Conservation (phyloP, 2,888 invertebrate species). For the Chrysotoxum bicinctum region DNA sequence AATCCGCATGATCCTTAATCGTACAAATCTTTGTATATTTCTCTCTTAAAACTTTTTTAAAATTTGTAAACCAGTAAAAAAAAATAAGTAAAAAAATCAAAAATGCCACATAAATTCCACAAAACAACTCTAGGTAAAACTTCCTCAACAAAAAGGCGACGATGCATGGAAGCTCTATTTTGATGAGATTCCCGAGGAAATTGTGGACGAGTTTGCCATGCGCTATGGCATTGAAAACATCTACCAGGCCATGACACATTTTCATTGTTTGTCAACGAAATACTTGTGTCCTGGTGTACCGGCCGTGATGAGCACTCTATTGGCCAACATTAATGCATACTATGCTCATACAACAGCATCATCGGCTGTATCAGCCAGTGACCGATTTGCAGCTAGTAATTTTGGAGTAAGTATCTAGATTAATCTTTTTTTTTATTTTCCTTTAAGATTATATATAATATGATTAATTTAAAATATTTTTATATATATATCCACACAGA, state of each 20-base stretch:
- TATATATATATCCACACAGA: neutral
- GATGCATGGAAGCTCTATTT: slow-evolving; percentile 99
- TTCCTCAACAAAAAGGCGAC: slow-evolving; percentile 97
- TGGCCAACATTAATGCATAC: slow-evolving; percentile 99
- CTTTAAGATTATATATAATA: neutral
- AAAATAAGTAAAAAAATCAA: slow-evolving; percentile 2
- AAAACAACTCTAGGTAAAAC: slow-evolving; percentile 82
- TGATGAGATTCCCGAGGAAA: slow-evolving; percentile 98
- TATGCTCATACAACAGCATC: slow-evolving; percentile 99
- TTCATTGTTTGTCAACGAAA: slow-evolving; percentile 99
- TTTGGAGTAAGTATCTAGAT: slow-evolving; percentile 91
- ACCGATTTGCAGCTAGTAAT: slow-evolving; percentile 99
- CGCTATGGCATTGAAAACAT: slow-evolving; percentile 99
- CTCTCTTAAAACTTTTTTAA: neutral
- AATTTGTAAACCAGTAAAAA: neutral
- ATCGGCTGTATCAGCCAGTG: slow-evolving; percentile 98
- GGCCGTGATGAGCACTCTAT: slow-evolving; percentile 98
- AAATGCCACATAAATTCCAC: slow-evolving; percentile 42
- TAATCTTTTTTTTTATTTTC: neutral
- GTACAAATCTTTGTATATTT: neutral
- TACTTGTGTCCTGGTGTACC: slow-evolving; percentile 99
- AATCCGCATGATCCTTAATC: neutral
- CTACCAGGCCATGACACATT: slow-evolving; percentile 93
- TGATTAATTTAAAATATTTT: neutral
- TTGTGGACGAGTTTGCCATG: slow-evolving; percentile 99